Evolutionary conservation across 2,888 invertebrate species (phyloP).

Genomic region (Hipparchia semele): DNA sequence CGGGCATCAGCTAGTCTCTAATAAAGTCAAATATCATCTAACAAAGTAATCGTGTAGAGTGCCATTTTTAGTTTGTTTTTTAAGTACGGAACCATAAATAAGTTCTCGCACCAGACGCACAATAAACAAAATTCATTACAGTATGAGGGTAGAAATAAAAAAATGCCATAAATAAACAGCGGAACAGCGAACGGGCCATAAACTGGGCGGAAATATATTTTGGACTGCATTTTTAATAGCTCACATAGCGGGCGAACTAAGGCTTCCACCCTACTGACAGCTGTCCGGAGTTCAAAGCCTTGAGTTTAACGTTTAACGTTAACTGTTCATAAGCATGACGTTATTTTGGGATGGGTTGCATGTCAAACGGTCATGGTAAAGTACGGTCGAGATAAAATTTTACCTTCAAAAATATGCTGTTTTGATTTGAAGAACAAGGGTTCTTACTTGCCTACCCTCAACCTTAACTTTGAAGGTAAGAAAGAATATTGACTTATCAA

Average conservation of each 20-base stretch:
- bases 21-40: not conserved
- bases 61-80: not conserved
- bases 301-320: not conserved
- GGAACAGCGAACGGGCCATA: conserved; percentile 43
- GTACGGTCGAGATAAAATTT: no score
- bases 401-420: no score
- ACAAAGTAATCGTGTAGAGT: not conserved
- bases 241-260: conserved; percentile 40
- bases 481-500: no score
- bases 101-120: conserved; percentile 32
- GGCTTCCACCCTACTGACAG: not conserved
- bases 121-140: conserved; percentile 52
- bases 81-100: conserved; percentile 21
- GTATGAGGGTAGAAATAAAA: conserved; percentile 41
- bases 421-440: no score
- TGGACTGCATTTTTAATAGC: conserved; percentile 50
- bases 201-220: conserved; percentile 49
- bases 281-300: not conserved
- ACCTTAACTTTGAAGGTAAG: no score
- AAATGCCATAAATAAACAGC: conserved; percentile 47
- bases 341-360: no score
- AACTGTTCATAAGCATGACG: no score
- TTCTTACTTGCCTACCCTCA: no score
- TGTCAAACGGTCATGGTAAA: no score
- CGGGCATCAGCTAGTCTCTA: not conserved